Conservation (phyloP, 2,113 vertebrate species). For the Plecotus auritus region DNA sequence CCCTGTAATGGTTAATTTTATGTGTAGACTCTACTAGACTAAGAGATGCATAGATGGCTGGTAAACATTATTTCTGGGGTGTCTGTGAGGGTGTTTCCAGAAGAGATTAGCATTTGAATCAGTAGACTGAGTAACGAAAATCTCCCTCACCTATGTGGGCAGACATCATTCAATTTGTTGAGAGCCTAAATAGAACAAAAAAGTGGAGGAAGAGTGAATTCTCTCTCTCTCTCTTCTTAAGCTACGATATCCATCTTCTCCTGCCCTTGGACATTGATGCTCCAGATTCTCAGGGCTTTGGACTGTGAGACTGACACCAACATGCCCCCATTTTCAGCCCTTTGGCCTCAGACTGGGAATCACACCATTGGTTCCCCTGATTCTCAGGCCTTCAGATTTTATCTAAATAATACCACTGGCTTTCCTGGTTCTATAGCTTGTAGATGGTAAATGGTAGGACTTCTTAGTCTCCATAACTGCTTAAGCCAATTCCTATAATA, state of each 20-base stretch:
- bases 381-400: background rate
- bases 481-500: background rate
- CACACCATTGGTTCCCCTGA: background rate
- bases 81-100: background rate
- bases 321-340: background rate
- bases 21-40: background rate
- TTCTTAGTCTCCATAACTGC: background rate
- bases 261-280: background rate
- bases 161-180: background rate
- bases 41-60: background rate
- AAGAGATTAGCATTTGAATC: background rate
- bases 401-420: background rate
- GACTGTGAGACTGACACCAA: background rate
- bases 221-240: background rate
- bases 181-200: background rate
- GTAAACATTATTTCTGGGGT: background rate
- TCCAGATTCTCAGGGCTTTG: background rate
- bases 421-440: background rate
- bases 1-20: background rate
- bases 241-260: background rate
- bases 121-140: background rate
- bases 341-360: background rate
- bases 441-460: background rate
- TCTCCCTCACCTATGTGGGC: background rate
- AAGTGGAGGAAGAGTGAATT: background rate